Conservation (phyloP, 2,888 invertebrate species). For the Strigamia transsilvanica region DNA sequence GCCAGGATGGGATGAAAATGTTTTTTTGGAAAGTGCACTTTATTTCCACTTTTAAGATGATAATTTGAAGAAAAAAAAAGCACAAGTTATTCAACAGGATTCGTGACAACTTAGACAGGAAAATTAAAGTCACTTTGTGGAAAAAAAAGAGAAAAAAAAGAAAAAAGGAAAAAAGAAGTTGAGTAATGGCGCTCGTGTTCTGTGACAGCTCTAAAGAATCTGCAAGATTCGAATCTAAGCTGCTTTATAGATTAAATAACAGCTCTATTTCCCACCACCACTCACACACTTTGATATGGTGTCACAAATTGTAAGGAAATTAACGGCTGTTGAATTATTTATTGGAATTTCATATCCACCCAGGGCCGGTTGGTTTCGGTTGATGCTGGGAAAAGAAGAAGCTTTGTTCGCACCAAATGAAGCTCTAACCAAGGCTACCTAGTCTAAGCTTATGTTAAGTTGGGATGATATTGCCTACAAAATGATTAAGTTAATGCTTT, state of each 20-base stretch:
- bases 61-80: neutral
- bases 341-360: neutral
- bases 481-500: too few relatives aligned
- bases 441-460: too few relatives aligned
- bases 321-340: neutral
- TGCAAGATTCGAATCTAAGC: neutral
- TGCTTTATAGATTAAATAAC: neutral
- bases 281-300: neutral
- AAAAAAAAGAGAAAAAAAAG: too few relatives aligned
- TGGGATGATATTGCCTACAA: too few relatives aligned
- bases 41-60: neutral
- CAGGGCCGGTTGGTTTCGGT: too few relatives aligned
- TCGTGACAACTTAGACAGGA: neutral
- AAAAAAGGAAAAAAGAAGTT: neutral
- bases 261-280: neutral
- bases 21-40: neutral
- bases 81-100: neutral
- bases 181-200: neutral
- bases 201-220: constrained; percentile 20
- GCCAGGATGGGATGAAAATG: neutral
- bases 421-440: too few relatives aligned
- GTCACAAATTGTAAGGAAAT: neutral
- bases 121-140: too few relatives aligned
- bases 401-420: too few relatives aligned
- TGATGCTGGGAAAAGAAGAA: too few relatives aligned